A percentile compares a stretch with the other conserved stretches of the same genome.
Conservation (phyloP, 2,797 vertebrate genomes). For the Bufotes viridis region DNA sequence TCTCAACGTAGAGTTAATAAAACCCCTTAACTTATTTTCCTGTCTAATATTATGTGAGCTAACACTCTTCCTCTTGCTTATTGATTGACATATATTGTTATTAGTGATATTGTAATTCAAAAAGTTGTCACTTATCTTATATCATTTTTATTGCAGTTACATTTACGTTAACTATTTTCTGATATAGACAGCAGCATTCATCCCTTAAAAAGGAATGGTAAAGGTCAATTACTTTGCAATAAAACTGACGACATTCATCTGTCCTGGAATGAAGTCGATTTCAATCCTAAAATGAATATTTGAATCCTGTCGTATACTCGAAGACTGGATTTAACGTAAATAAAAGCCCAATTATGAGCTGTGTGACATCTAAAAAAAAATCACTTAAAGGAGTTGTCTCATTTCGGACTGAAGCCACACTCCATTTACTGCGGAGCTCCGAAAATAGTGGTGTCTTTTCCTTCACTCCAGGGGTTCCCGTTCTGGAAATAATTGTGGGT, state of each 20-base stretch:
- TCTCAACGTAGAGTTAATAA: constrained; percentile 38
- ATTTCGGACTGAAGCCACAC: too few species aligned
- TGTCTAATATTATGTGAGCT: constrained; percentile 31
- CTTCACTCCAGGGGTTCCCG: too few species aligned
- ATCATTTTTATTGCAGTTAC: constrained; percentile 22
- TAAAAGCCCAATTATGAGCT: not conserved
- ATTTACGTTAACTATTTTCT: not conserved
- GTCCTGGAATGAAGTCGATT: not conserved
- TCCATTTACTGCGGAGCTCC: too few species aligned
- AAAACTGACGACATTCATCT: not conserved
- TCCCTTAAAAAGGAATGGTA: not conserved
- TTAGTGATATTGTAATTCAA: constrained; percentile 22
- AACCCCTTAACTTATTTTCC: constrained; percentile 43
- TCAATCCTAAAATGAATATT: not conserved
- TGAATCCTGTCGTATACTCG: not conserved
- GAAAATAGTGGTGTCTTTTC: too few species aligned
- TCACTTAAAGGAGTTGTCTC: too few species aligned
- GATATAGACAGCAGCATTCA: not conserved
- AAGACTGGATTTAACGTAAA: not conserved
- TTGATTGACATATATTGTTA: constrained; percentile 38
- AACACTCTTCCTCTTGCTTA: constrained; percentile 22
- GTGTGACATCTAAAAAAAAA: not conserved
- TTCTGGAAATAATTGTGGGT: too few species aligned
- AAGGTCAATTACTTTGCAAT: not conserved
- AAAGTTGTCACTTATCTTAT: constrained; percentile 14